Conservation (phyloP, 2,797 vertebrate genomes). For the Peromyscus attwateri region DNA sequence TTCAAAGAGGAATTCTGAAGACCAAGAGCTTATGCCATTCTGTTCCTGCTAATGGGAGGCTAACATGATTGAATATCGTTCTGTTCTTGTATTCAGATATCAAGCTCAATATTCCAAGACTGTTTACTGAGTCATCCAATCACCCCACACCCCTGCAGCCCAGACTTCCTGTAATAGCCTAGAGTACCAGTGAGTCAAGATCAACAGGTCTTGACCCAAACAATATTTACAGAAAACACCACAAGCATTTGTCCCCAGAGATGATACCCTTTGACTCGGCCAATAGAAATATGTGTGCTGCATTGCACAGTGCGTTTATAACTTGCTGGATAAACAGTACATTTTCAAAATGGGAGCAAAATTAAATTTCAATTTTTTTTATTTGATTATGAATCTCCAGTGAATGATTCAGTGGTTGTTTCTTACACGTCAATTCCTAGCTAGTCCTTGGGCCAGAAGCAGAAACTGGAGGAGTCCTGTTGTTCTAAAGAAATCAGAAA, state of each 20-base stretch:
- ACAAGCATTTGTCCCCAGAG: conserved; percentile 44
- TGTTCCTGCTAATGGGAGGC: conserved; percentile 73
- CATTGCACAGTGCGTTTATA: background rate
- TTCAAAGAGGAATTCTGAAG: conserved; percentile 79
- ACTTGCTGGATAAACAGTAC: conserved; percentile 43
- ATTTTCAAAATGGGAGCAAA: conserved; percentile 58
- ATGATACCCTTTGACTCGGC: conserved; percentile 17
- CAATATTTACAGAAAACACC: conserved; percentile 66
- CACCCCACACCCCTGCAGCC: background rate
- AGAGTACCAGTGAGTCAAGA: conserved; percentile 51
- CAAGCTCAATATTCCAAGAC: conserved; percentile 32
- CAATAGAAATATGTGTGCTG: conserved; percentile 51
- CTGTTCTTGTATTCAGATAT: conserved; percentile 66
- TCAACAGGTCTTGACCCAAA: conserved; percentile 71
- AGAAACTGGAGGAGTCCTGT: background rate
- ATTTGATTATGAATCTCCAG: conserved; percentile 56
- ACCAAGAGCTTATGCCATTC: conserved; percentile 71
- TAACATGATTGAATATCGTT: conserved; percentile 74
- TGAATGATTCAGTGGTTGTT: conserved; percentile 20
- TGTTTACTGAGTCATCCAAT: conserved; percentile 61
- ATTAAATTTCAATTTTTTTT: conserved; percentile 61
- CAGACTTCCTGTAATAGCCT: conserved; percentile 56
- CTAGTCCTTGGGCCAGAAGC: conserved; percentile 34
- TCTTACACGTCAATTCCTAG: background rate
- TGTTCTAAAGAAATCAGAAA: conserved; percentile 25